Percentiles rank a stretch among this genome's conserved stretches.
phyloP scores from a whole-genome alignment of 2,797 vertebrate species.

The Ceyx erithaca region DNA sequence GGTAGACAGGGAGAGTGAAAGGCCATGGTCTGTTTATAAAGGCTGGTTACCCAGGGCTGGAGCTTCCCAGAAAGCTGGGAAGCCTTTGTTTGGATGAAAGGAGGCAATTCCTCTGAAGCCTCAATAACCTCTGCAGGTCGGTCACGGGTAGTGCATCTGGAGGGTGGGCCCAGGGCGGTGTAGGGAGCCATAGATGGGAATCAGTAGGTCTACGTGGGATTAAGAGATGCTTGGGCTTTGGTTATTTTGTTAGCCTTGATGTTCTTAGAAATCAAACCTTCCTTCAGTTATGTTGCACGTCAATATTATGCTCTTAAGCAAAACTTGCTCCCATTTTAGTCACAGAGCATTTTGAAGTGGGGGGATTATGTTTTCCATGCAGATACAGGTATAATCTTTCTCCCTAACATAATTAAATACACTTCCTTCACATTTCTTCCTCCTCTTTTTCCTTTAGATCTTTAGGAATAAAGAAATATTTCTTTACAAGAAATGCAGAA shows the following conservation, averaged over 20 bases:
- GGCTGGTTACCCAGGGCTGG: not conserved
- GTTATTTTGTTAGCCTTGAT: not conserved
- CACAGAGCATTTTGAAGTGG: not conserved
- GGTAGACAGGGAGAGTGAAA: not conserved
- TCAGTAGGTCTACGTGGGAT: not conserved
- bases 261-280: not conserved
- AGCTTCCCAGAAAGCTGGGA: not conserved
- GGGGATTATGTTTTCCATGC: not conserved
- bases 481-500: not conserved
- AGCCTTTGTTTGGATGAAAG: slow-evolving; percentile 3
- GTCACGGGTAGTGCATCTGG: not conserved
- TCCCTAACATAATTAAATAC: not conserved
- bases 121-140: not conserved
- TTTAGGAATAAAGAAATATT: not conserved
- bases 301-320: not conserved
- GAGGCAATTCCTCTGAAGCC: not conserved
- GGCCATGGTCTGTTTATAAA: not conserved
- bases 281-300: not conserved
- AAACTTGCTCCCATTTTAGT: not conserved
- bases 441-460: not conserved
- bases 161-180: not conserved
- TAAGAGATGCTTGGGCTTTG: not conserved
- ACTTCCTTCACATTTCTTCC: not conserved
- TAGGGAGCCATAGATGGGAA: not conserved
- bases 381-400: not conserved